phyloP scores from a whole-genome alignment of 37 sponge, comb jelly and placozoan genomes.

The Petrosia ficiformis region DNA sequence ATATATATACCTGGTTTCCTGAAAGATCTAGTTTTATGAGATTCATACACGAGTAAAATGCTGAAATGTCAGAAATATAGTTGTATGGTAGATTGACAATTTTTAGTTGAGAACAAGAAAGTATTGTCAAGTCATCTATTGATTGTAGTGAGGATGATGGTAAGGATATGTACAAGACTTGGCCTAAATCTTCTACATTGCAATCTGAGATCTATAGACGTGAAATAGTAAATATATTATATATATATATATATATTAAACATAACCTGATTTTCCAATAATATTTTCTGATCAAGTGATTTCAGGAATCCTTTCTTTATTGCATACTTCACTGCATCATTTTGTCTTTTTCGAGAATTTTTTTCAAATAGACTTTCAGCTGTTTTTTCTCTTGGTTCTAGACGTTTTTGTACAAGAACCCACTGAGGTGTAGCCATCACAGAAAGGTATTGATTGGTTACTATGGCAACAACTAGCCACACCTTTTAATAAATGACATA shows the following conservation, averaged over 20 bases:
- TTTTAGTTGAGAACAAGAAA: conserved; percentile 36
- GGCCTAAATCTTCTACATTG: not conserved
- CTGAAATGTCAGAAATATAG: conserved; percentile 56
- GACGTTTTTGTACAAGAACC: conserved; percentile 31
- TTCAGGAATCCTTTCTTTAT: conserved; percentile 53
- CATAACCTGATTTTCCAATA: conserved; percentile 3
- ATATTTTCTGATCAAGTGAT: conserved; percentile 27
- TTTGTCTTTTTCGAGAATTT: conserved; percentile 25
- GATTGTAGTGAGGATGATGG: conserved; percentile 14
- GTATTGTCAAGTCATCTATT: conserved; percentile 39
- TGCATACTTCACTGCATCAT: conserved; percentile 24
- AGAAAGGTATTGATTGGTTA: not conserved
- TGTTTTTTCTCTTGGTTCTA: conserved; percentile 16
- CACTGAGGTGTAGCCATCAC: conserved; percentile 29
- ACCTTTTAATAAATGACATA: not conserved
- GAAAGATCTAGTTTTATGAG: conserved; percentile 77
- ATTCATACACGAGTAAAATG: conserved; percentile 63
- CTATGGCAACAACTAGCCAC: conserved; percentile 47
- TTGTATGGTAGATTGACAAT: conserved; percentile 60
- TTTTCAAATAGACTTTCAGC: conserved; percentile 3
- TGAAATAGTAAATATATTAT: not conserved
- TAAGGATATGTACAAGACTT: conserved; percentile 27
- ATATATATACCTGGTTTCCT: conserved; percentile 80
- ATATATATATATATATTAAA: not conserved
- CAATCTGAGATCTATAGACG: not conserved